Evolutionary conservation across 2,797 vertebrate species (phyloP), one percentile per base, ranked within the genome.

Genomic region (Leuciscus waleckii): DNA sequence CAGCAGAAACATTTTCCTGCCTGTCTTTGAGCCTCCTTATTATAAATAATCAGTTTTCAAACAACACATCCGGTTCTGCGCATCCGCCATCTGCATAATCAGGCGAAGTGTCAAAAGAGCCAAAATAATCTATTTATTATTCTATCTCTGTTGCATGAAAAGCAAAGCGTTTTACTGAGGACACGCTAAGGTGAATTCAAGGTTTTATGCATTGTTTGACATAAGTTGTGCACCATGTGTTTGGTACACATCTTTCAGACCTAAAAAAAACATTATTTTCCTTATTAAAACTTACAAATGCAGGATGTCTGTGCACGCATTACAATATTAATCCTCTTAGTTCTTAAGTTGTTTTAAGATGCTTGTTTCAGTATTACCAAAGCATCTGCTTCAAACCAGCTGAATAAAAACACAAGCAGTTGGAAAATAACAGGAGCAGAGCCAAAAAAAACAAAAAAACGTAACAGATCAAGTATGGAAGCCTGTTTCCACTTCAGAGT

Each of bases 61-160:
- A 82, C 82, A 77, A 79, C 84, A 51, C 73, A 83, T 19, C 29
- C 90, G 82, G 89, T 90, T 83, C 79, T 81, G 77, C 56, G 74
- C 85, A 85, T 79, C 79, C 84, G 32, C 89, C 83, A 84, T 75
- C 84, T 89, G 87, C 87, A 85, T 91, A 94, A 94, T 93, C 92
- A 91, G 92, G 93, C 93, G 92, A 79, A 85, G 86, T 81, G 83
- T 85, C 83, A 87, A 74, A 87, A 85, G 84, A 83, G 7, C 46
- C 43, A 14, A 79, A 85, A 88, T 82, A 78, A 74, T 85, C 83
- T 79, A 83, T 88, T 88, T 83, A 79, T 83, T 88, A 88, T 85
- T 88, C 87, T 23, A 61, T 29, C 74, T 82, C 79, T 82, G 73
- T 79, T 21, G 74, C 86, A 79, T 78, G 85, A 88, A 79, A 67